A percentile compares a stretch with the other conserved stretches of the same genome.
Evolutionary conservation across 2,113 vertebrate genomes (phyloP).

Genomic region (Hiodon tergisus): DNA sequence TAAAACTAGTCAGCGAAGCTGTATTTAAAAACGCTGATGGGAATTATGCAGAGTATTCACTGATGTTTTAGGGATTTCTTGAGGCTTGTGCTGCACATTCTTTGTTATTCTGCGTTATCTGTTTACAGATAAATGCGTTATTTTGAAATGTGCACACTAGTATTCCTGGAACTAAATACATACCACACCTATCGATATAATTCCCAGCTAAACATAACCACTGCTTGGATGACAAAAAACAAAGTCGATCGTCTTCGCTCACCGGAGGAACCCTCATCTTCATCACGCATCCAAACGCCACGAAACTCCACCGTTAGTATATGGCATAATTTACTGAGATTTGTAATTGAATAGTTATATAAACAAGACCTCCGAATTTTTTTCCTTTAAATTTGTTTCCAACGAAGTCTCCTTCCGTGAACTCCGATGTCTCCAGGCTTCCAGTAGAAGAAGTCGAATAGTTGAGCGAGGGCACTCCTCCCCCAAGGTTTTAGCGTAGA

Average conservation of each 20-base stretch:
- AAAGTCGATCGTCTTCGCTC: slow-evolving; percentile 40
- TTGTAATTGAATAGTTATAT: not conserved
- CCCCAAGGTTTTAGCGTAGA: slow-evolving; percentile 40
- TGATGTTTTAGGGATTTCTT: not conserved
- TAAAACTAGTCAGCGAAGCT: not conserved
- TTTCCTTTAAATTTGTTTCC: slow-evolving; percentile 13
- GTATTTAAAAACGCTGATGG: no score
- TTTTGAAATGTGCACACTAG: not conserved
- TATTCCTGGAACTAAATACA: not conserved
- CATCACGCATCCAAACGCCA: slow-evolving; percentile 35
- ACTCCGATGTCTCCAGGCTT: slow-evolving; percentile 26
- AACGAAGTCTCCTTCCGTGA: not conserved
- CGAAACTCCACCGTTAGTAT: slow-evolving; percentile 35
- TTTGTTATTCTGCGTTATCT: not conserved
- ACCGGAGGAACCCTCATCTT: slow-evolving; percentile 64
- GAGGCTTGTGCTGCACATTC: not conserved
- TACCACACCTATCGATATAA: not conserved
- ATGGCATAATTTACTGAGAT: not conserved
- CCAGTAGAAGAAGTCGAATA: slow-evolving; percentile 40
- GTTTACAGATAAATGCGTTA: not conserved
- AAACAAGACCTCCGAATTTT: slow-evolving; percentile 25
- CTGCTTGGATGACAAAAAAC: slow-evolving; percentile 31
- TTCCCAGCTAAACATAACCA: slow-evolving; percentile 24
- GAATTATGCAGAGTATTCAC: not conserved
- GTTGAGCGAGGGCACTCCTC: slow-evolving; percentile 53